phyloP scores from a whole-genome alignment of 2,113 vertebrate genomes.

The Bufo gargarizans region DNA sequence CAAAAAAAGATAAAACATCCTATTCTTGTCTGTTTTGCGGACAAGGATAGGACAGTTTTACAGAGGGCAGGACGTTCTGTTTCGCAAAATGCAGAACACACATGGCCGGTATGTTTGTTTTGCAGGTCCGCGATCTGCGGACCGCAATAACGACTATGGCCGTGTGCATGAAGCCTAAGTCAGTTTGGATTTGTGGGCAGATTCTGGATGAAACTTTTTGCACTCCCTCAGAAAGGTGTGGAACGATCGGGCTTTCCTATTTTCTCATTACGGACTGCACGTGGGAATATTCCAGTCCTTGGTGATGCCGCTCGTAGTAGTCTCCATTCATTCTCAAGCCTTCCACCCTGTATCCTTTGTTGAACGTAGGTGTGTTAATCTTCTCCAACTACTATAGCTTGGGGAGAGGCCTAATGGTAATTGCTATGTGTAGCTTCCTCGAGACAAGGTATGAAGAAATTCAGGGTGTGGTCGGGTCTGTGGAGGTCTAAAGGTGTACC shows the following conservation, averaged over 20 bases:
- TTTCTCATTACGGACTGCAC: background rate
- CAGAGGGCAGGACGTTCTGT: too few species aligned
- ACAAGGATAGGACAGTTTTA: too few species aligned
- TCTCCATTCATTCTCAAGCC: background rate
- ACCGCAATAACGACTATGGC: too few species aligned
- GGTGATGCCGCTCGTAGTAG: background rate
- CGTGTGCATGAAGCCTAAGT: too few species aligned
- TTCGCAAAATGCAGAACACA: too few species aligned
- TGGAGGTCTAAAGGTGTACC: background rate
- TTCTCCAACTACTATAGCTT: background rate
- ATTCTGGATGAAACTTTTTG: too few species aligned
- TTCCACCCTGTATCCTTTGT: background rate
- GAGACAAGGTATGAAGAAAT: background rate
- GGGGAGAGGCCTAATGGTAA: constrained; percentile 16
- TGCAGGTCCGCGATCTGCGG: too few species aligned
- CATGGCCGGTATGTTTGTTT: too few species aligned
- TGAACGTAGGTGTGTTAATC: background rate
- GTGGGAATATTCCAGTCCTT: background rate
- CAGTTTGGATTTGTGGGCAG: too few species aligned
- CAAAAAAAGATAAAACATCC: too few species aligned
- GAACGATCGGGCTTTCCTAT: background rate
- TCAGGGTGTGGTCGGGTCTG: background rate
- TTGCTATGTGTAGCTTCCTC: background rate
- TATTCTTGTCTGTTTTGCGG: too few species aligned
- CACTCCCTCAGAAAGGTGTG: too few species aligned